These are phyloP conservation scores for Thamnophis elegans DNA, from an alignment of 2,797 vertebrate genomes.

Conservation along the genomic window DNA sequence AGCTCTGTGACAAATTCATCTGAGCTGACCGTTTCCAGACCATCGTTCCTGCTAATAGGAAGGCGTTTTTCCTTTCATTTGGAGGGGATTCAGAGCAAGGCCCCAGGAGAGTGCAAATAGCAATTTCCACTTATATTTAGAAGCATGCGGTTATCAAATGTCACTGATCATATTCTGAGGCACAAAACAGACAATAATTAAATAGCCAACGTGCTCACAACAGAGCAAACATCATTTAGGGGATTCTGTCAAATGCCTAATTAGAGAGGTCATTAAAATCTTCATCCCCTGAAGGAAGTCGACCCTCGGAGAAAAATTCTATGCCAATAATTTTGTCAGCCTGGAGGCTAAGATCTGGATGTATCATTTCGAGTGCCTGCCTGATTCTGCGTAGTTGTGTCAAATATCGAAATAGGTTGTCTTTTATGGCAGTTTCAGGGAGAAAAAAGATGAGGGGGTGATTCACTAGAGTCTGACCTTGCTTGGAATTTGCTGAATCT, in stretches of 20 bases:
- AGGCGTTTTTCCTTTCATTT: neutral
- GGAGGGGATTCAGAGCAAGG: neutral
- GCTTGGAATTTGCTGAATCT: neutral
- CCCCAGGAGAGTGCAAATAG: neutral
- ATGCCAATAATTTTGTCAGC: neutral
- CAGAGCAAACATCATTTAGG: constrained; percentile 27
- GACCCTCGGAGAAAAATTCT: neutral
- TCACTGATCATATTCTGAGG: neutral
- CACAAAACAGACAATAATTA: constrained; percentile 12
- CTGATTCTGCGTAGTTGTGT: neutral
- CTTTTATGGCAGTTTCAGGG: neutral
- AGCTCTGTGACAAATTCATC: neutral
- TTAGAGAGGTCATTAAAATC: constrained; percentile 23
- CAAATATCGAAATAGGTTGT: neutral
- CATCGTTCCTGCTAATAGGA: neutral
- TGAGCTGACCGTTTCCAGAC: neutral
- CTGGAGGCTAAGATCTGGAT: neutral
- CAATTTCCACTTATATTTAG: constrained; percentile 6
- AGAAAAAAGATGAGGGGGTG: neutral
- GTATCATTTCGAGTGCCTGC: neutral
- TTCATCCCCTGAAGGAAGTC: neutral
- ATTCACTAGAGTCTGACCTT: neutral
- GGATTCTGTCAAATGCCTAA: constrained; percentile 14
- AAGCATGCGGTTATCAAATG: neutral
- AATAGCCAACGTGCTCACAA: constrained; percentile 20